Percentiles rank a stretch among this genome's conserved stretches.
Evolutionary conservation across 2,888 invertebrate species (phyloP).

Genomic region (Scelioninae gen. 1): DNA sequence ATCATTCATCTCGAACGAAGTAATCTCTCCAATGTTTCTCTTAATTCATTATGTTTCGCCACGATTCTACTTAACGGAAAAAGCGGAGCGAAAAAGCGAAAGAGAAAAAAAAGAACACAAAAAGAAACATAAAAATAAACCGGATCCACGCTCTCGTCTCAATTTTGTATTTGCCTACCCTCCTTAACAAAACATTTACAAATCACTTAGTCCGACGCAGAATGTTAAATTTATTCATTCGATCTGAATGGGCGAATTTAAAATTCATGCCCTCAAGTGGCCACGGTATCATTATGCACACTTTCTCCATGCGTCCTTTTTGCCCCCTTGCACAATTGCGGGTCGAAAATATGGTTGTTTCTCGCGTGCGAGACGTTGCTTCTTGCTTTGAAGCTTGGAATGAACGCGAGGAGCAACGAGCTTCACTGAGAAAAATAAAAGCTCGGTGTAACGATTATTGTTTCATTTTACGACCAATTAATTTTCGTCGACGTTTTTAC

Average conservation of each 20-base stretch:
- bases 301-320: slow-evolving; percentile 19
- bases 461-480: slow-evolving; percentile 77
- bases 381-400: slow-evolving; percentile 26
- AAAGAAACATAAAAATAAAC: not conserved
- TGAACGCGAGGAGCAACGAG: no score
- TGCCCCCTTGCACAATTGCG: slow-evolving; percentile 1
- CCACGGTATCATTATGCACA: slow-evolving; percentile 36
- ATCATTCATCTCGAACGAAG: not conserved
- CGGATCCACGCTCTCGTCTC: not conserved
- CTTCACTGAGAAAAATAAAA: slow-evolving; percentile 59
- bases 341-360: slow-evolving; percentile 43
- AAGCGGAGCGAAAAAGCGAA: no score
- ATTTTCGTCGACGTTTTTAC: slow-evolving; percentile 78
- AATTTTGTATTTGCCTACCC: slow-evolving; percentile 23
- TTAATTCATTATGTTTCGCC: not conserved
- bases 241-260: slow-evolving; percentile 48
- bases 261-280: slow-evolving; percentile 45
- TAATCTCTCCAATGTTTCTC: not conserved
- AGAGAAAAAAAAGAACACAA: no score
- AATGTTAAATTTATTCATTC: slow-evolving; percentile 30
- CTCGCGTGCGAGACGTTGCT: slow-evolving; percentile 41
- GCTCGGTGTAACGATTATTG: slow-evolving; percentile 75
- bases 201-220: slow-evolving; percentile 32
- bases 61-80: no score
- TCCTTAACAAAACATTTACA: slow-evolving; percentile 31